Percentiles rank a stretch among this genome's conserved stretches.
These are phyloP conservation scores for Balanococcus diminutus DNA, from an alignment of 2,888 invertebrate genomes.

Conservation along the genomic window DNA sequence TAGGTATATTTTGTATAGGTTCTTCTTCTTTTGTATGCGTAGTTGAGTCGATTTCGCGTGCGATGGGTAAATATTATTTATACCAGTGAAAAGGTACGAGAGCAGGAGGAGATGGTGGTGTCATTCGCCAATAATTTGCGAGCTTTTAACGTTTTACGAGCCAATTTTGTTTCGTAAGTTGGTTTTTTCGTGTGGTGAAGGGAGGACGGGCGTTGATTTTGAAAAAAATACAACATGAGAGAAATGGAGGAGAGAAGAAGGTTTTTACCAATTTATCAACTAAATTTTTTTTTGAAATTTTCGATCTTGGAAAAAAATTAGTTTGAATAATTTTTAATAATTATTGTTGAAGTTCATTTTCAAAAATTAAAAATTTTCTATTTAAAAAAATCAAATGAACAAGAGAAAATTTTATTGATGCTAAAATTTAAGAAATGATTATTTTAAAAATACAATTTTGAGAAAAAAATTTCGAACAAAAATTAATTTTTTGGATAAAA, in stretches of 20 bases:
- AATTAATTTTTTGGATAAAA: too few relatives aligned
- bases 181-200: neutral
- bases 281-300: neutral
- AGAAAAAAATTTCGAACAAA: too few relatives aligned
- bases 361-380: too few relatives aligned
- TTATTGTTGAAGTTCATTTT: too few relatives aligned
- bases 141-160: neutral
- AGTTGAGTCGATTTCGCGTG: neutral
- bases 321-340: neutral
- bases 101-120: neutral
- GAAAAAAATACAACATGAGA: too few relatives aligned
- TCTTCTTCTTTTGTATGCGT: neutral
- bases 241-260: neutral
- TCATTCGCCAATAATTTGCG: neutral
- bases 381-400: too few relatives aligned
- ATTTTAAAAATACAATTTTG: too few relatives aligned
- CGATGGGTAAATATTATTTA: neutral
- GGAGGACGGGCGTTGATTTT: too few relatives aligned
- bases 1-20: neutral
- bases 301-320: too few relatives aligned
- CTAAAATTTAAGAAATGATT: too few relatives aligned
- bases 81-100: neutral
- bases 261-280: too few relatives aligned
- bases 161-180: neutral
- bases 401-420: too few relatives aligned